Evolutionary conservation across 2,113 vertebrate genomes (phyloP).

Genomic region (Choloepus hoffmanni): DNA sequence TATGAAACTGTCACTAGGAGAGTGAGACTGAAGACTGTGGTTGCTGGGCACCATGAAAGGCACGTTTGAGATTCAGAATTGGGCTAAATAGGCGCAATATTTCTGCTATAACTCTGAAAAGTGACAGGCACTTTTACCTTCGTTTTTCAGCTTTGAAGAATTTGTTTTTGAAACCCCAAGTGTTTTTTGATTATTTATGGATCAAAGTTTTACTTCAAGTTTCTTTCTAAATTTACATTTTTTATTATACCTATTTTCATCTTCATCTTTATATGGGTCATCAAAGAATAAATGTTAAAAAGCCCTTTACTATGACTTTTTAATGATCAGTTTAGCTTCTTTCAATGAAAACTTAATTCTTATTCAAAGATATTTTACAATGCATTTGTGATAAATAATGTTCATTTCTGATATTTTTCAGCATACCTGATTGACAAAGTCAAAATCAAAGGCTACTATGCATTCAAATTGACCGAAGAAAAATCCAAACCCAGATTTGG

Average conservation of each 20-base stretch:
- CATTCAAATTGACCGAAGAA: constrained; percentile 94
- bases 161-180: neutral
- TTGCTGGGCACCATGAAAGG: neutral
- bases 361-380: neutral
- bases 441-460: constrained; percentile 94
- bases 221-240: neutral
- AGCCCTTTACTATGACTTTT: neutral
- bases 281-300: neutral
- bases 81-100: neutral
- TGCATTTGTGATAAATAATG: constrained; percentile 37
- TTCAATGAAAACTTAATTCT: constrained; percentile 43
- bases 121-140: neutral
- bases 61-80: neutral
- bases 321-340: neutral
- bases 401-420: constrained; percentile 80
- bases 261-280: neutral
- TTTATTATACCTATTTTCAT: neutral
- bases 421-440: constrained; percentile 92
- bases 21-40: neutral
- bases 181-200: neutral
- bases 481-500: constrained; percentile 90
- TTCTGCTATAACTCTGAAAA: neutral
- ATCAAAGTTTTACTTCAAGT: constrained; percentile 15
- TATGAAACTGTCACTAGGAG: neutral
- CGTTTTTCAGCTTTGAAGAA: constrained; percentile 7